Conservation (phyloP, 2,113 vertebrate species). For the Actenoides lindsayi region DNA sequence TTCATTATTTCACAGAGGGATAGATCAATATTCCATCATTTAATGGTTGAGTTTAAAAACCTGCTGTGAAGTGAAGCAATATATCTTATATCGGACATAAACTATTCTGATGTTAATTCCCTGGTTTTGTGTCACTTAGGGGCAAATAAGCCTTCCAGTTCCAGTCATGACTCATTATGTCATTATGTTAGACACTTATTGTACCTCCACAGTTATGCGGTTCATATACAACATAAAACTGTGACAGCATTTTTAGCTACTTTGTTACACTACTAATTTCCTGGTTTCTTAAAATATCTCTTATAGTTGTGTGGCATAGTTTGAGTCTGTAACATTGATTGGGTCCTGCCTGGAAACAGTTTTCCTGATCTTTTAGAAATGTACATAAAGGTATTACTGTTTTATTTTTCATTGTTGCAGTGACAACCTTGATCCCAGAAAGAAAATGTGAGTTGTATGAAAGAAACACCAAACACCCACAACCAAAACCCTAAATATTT, state of each 20-base stretch:
- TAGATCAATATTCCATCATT: slow-evolving; percentile 73
- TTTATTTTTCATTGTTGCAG: slow-evolving; percentile 72
- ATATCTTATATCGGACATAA: slow-evolving; percentile 65
- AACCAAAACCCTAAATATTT: slow-evolving; percentile 33
- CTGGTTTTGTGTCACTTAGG: slow-evolving; percentile 82
- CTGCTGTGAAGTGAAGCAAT: slow-evolving; percentile 73
- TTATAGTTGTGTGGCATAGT: slow-evolving; percentile 86
- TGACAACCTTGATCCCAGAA: slow-evolving; percentile 71
- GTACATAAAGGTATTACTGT: slow-evolving; percentile 75
- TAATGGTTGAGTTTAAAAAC: slow-evolving; percentile 76
- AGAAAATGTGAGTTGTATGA: slow-evolving; percentile 63
- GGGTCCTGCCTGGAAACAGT: slow-evolving; percentile 71
- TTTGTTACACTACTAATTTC: slow-evolving; percentile 94
- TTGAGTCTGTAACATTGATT: slow-evolving; percentile 78
- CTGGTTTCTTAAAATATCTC: slow-evolving; percentile 83
- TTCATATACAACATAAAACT: slow-evolving; percentile 89
- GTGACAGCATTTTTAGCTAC: slow-evolving; percentile 91
- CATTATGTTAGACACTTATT: slow-evolving; percentile 83
- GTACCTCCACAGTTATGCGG: slow-evolving; percentile 85
- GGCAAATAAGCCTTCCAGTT: slow-evolving; percentile 87
- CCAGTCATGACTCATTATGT: slow-evolving; percentile 89
- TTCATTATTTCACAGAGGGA: slow-evolving; percentile 72
- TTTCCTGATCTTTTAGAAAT: slow-evolving; percentile 80
- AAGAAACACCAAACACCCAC: not conserved
- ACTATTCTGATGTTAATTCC: slow-evolving; percentile 79